Evolutionary conservation across 2,113 vertebrate species (phyloP).

Genomic region (Campylomormyrus tamandua): DNA sequence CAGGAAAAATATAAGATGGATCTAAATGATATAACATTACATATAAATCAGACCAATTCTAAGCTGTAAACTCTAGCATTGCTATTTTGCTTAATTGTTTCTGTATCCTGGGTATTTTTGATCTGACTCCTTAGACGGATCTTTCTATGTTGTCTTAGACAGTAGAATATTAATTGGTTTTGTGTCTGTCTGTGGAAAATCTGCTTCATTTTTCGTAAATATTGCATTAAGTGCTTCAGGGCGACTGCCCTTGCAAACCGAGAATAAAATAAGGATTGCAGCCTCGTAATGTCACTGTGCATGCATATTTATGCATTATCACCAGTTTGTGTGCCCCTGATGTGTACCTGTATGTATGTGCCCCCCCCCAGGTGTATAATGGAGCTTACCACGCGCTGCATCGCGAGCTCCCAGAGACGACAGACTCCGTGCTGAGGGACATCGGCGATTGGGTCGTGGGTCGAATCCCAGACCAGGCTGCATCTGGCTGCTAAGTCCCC

Average conservation of each 20-base stretch:
- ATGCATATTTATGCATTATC: background rate
- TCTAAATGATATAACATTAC: background rate
- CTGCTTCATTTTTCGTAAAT: background rate
- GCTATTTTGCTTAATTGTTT: background rate
- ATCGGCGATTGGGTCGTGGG: conserved; percentile 75
- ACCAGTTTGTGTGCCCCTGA: background rate
- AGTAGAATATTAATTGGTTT: background rate
- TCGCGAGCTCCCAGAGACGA: conserved; percentile 82
- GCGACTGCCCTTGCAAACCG: background rate
- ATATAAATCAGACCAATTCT: background rate
- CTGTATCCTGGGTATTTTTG: background rate
- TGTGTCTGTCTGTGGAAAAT: background rate
- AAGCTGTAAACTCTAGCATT: background rate
- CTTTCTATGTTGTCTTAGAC: background rate
- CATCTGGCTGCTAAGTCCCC: conserved; percentile 26
- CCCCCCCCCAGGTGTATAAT: conserved; percentile 71
- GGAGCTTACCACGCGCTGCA: conserved; percentile 86
- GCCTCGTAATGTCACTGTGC: background rate
- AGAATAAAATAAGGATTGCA: background rate
- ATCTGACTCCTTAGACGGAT: background rate
- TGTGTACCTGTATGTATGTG: background rate
- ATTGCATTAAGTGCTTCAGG: background rate
- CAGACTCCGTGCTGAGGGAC: conserved; percentile 73
- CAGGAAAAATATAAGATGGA: background rate
- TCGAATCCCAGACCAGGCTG: conserved; percentile 36